Evolutionary conservation across 1,140 invertebrate species (phyloP), one percentile per base, ranked within the genome.

Genomic region (Dermatophagoides farinae): DNA sequence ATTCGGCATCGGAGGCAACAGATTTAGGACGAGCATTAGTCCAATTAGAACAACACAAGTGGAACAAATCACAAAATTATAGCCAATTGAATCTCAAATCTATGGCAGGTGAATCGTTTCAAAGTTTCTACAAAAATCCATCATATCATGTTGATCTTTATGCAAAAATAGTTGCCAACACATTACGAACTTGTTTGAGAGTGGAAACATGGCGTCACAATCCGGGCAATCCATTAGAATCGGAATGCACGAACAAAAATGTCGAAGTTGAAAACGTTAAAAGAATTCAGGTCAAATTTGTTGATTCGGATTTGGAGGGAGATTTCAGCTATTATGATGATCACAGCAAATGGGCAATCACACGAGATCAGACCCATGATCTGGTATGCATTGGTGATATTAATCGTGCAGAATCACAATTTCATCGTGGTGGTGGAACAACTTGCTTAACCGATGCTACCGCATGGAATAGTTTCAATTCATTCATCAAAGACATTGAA

Each of bases 291-390:
- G 9, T 54, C 0, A 71, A 84, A 11, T 70, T 74, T 61, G 72
- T 81, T 20, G 66, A 71, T 0, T 68, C 72, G 60, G 18, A 57
- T 53, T 43, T 41, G 37, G 40, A 18, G 5, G 65, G 82, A 50
- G 70, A 74, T 23, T 91, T 88, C 68, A 77, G 76, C n/a, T 82
- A 80, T 2, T 77, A 79, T 23, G 76, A 78, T 46, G 89, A 95
- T 72, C 90, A 95, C 71, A 87, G 88, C 0, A 96, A 96, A 72
- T 93, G 88, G 88, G 84, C 85, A 0, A 79, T 91, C 6, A 77
- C 31, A 31, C 31, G 31, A 12, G 22, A 20, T 12, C 11, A 10
- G 16, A 46, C 10, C 16, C 20, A n/a, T 20, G 4, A 54, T 14
- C 25, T 85, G 84, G 78, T 83, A 60, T 96, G 91, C 69, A 79